Evolutionary conservation across 1,140 invertebrate species (phyloP).

Genomic region (Euglossa dilemma): DNA sequence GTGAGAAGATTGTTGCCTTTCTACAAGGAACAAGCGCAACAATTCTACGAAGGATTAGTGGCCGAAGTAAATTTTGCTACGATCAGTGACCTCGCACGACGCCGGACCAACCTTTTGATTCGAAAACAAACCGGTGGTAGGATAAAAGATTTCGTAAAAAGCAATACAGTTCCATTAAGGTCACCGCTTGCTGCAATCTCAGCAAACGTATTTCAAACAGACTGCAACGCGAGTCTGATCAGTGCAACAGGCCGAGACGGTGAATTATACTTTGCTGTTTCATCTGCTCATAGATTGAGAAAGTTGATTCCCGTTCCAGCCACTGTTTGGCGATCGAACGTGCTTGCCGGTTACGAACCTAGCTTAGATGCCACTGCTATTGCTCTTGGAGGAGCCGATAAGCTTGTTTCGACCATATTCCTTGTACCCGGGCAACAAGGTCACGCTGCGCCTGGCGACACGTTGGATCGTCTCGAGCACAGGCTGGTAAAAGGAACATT

Average conservation of each 20-base stretch:
- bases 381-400: slow-evolving; percentile 87
- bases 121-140: slow-evolving; percentile 90
- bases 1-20: slow-evolving; percentile 89
- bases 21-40: slow-evolving; percentile 92
- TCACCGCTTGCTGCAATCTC: slow-evolving; percentile 90
- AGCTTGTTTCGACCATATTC: slow-evolving; percentile 89
- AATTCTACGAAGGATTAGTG: slow-evolving; percentile 92
- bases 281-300: slow-evolving; percentile 89
- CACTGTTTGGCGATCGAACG: slow-evolving; percentile 88
- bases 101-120: slow-evolving; percentile 90
- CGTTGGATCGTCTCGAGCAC: slow-evolving; percentile 87
- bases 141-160: slow-evolving; percentile 89
- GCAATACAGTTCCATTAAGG: slow-evolving; percentile 86
- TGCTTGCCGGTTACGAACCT: slow-evolving; percentile 91
- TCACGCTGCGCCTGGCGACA: slow-evolving; percentile 88
- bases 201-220: slow-evolving; percentile 91
- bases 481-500: slow-evolving; percentile 86
- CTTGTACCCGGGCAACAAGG: slow-evolving; percentile 91
- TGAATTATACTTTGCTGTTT: slow-evolving; percentile 92
- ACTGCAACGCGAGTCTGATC: slow-evolving; percentile 88
- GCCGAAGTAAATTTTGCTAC: slow-evolving; percentile 92
- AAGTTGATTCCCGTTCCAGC: slow-evolving; percentile 91
- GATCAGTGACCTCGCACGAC: slow-evolving; percentile 89
- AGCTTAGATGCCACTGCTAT: slow-evolving; percentile 91
- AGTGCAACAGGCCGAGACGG: slow-evolving; percentile 89